Evolutionary conservation across 1,140 invertebrate genomes (phyloP), one percentile per base, ranked within the genome.

Genomic region (Ruditapes philippinarum): DNA sequence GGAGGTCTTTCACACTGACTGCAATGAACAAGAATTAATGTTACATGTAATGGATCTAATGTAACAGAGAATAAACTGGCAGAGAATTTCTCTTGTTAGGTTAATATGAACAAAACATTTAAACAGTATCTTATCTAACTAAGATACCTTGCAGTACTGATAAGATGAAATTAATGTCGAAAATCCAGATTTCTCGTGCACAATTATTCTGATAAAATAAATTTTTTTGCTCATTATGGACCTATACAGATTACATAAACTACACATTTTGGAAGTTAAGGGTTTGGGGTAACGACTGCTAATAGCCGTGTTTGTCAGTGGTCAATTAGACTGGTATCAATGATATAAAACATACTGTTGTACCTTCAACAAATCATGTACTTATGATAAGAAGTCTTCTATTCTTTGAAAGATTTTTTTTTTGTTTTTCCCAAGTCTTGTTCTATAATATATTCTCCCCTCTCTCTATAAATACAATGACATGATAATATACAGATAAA

Each of bases 201-300:
- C 38, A 82, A 82, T 82, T 78, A 78, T 78, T 54, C 74, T 33
- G 74, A 78, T 78, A 78, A 51, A 57, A 45, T 65, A 28, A 11
- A 51, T 65, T 65, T 82, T 80, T 82, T 82, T 65, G 80, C 80
- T 82, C 80, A 82, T 82, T 82, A 82, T 45, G 36, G 25, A 9
- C 38, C 31, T 25, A 12, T 3, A 14, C n/a, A 51, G 38, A 51
- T 82, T 82, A 82, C 62, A 82, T 82, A 82, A 82, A 82, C 9
- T 65, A 45, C 51, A 62, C 57, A 62, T 42, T 31, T 42, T 42
- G 62, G 38, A 82, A 78, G 45, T 78, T 78, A 36, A 78, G 28
- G 74, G 45, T 14, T 54, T 78, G 28, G n/a, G 45, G 36, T 68
- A 82, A 62, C 33, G 42, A 65, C 45, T 31, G 40, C 22, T 82